Conservation (phyloP, 2,888 invertebrate species). For the Tiliacea aurago region DNA sequence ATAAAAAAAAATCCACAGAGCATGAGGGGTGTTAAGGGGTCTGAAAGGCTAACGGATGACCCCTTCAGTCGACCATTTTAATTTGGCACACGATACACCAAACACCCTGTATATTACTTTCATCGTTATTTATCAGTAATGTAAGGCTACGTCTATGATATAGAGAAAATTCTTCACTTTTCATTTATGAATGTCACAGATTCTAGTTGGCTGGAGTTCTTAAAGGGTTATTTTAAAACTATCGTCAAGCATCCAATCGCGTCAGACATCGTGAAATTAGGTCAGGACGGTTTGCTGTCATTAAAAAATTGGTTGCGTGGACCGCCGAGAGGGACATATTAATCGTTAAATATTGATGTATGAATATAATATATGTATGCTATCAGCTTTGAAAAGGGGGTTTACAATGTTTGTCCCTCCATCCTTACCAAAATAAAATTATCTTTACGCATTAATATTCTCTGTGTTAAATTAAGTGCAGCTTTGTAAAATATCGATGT, state of each 20-base stretch:
- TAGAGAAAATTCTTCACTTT: neutral
- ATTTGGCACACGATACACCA: too few relatives aligned
- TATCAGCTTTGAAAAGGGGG: neutral
- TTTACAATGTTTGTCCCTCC: neutral
- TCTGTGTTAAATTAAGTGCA: neutral
- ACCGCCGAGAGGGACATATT: conserved; percentile 2
- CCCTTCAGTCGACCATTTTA: too few relatives aligned
- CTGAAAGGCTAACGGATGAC: too few relatives aligned
- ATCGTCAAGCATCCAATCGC: conserved; percentile 32
- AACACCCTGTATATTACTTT: too few relatives aligned
- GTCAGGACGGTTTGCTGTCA: conserved; percentile 32
- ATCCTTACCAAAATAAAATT: neutral
- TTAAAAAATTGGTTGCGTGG: conserved; percentile 31
- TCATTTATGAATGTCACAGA: conserved; percentile 10
- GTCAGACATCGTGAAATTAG: conserved; percentile 34
- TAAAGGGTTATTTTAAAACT: conserved; percentile 42
- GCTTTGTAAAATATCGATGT: conserved; percentile 35
- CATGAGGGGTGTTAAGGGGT: too few relatives aligned
- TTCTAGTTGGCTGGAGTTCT: conserved; percentile 15
- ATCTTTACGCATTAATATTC: neutral
- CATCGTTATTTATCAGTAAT: conserved; percentile 30
- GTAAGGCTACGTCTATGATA: neutral
- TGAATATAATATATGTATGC: neutral
- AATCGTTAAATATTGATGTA: conserved; percentile 16
- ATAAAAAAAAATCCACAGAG: too few relatives aligned